These are phyloP conservation scores for Rhinatrema bivittatum DNA, from an alignment of 2,797 vertebrate genomes.

Conservation along the genomic window DNA sequence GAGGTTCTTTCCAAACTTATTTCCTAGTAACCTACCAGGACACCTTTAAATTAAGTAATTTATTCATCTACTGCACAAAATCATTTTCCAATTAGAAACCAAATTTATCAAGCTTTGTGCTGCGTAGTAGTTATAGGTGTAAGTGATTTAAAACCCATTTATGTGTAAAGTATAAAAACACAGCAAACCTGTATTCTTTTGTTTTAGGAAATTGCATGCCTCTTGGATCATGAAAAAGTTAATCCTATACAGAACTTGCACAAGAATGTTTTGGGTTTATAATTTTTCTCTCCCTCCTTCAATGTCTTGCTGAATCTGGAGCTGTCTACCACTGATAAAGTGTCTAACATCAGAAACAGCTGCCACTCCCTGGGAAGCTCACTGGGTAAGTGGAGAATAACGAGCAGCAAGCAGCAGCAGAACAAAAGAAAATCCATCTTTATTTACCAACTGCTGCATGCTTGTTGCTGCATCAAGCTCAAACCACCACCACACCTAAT, in stretches of 20 bases:
- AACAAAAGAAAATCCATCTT: slow-evolving; percentile 88
- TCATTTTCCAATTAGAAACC: too few relatives aligned
- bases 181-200: slow-evolving; percentile 3
- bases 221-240: slow-evolving; percentile 48
- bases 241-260: slow-evolving; percentile 47
- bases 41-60: too few relatives aligned
- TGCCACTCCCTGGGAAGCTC: slow-evolving; percentile 83
- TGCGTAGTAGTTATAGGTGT: too few relatives aligned
- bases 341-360: slow-evolving; percentile 90
- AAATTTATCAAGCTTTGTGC: too few relatives aligned
- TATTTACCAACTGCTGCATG: slow-evolving; percentile 80
- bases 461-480: slow-evolving; percentile 55
- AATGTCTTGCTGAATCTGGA: slow-evolving; percentile 58
- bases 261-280: slow-evolving; percentile 38
- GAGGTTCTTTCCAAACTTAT: too few relatives aligned
- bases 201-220: slow-evolving; percentile 16
- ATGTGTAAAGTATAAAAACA: too few relatives aligned
- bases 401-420: slow-evolving; percentile 69
- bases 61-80: too few relatives aligned
- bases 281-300: slow-evolving; percentile 23
- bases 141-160: too few relatives aligned
- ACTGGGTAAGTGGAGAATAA: slow-evolving; percentile 83
- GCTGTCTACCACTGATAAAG: slow-evolving; percentile 93
- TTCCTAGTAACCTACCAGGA: too few relatives aligned
- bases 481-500: too few relatives aligned